Evolutionary conservation across 1,140 invertebrate genomes (phyloP).

Genomic region (Magallana angulata): DNA sequence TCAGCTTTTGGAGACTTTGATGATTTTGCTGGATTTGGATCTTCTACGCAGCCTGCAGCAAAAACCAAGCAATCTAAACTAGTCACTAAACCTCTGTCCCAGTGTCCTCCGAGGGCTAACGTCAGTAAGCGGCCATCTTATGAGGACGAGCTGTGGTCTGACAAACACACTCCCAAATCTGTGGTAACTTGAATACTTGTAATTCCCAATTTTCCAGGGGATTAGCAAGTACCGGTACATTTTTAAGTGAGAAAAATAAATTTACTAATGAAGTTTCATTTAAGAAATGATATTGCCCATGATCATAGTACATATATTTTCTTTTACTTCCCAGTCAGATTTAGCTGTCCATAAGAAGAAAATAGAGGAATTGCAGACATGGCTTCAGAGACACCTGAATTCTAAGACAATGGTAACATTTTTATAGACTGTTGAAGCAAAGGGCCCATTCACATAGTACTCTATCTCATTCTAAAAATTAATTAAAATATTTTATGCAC

Average conservation of each 20-base stretch:
- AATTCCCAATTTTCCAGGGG: no score
- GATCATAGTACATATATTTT: neutral
- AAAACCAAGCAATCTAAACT: constrained; percentile 42
- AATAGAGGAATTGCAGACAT: constrained; percentile 71
- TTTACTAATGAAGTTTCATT: no score
- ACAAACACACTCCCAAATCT: constrained; percentile 69
- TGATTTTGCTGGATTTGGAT: constrained; percentile 53
- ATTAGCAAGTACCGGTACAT: no score
- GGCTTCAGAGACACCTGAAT: constrained; percentile 66
- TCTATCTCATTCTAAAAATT: no score
- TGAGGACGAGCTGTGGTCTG: constrained; percentile 67
- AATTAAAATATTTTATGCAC: no score
- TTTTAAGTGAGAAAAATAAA: no score
- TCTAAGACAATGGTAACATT: neutral
- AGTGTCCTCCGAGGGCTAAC: constrained; percentile 8
- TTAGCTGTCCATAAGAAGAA: constrained; percentile 79
- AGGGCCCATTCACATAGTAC: no score
- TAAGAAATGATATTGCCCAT: no score
- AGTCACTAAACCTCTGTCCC: neutral
- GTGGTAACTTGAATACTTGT: constrained; percentile 57
- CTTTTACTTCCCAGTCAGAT: constrained; percentile 68
- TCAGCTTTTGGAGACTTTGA: constrained; percentile 71
- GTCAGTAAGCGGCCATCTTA: constrained; percentile 47
- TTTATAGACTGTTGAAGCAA: neutral
- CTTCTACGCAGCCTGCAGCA: constrained; percentile 17